Conservation (phyloP, 2,113 vertebrate species). For the Typhlomys cinereus region DNA sequence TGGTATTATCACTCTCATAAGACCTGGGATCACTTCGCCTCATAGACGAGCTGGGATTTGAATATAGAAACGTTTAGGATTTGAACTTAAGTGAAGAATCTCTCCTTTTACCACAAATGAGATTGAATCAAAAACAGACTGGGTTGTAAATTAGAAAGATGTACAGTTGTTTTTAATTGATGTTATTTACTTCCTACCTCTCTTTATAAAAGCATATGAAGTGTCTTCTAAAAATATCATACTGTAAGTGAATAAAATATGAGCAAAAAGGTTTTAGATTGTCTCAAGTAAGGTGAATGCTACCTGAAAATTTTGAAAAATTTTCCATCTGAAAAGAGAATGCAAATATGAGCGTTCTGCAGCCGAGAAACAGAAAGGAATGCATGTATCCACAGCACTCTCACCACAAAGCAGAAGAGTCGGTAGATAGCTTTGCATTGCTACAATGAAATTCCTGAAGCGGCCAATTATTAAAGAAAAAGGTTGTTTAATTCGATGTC, state of each 20-base stretch:
- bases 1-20: no score
- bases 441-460: no score
- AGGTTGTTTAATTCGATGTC: neutral
- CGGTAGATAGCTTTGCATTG: no score
- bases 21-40: no score
- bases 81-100: slow-evolving; percentile 17
- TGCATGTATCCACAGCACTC: neutral
- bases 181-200: slow-evolving; percentile 21
- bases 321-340: slow-evolving; percentile 25
- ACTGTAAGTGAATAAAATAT: slow-evolving; percentile 6
- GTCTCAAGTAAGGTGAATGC: neutral
- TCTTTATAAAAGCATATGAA: no score
- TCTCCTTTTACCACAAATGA: neutral
- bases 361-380: slow-evolving; percentile 47
- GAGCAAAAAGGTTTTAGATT: neutral
- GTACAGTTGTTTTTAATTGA: neutral
- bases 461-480: no score
- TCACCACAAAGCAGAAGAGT: slow-evolving; percentile 7
- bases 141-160: neutral
- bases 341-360: neutral
- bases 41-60: no score
- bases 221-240: no score
- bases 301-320: slow-evolving; percentile 3
- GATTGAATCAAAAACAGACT: neutral
- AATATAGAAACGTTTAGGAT: neutral